Percentiles rank a stretch among this genome's conserved stretches.
phyloP scores from a whole-genome alignment of 2,888 invertebrate genomes.

The Cecidostiba fungosa region DNA sequence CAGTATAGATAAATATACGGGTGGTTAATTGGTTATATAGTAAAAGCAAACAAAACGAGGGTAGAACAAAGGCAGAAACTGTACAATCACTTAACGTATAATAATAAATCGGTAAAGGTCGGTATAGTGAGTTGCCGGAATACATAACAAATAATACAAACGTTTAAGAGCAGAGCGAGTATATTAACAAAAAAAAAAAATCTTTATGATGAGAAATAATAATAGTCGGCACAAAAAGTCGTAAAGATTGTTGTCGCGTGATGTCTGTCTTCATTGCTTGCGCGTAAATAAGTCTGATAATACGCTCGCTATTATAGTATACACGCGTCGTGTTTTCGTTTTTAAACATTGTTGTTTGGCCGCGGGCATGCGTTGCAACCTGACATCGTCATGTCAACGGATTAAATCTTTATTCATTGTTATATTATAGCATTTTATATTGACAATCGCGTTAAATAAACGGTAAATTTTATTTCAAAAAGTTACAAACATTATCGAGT shows the following conservation, averaged over 20 bases:
- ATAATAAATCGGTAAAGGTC: conserved; percentile 38
- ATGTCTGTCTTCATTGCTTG: conserved; percentile 45
- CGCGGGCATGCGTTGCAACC: neutral
- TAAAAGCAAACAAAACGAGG: neutral
- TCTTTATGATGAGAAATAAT: neutral
- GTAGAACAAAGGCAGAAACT: conserved; percentile 59
- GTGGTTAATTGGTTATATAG: neutral
- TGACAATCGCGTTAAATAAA: neutral
- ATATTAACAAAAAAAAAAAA: conserved; percentile 22
- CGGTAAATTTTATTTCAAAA: neutral
- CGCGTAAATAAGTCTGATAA: conserved; percentile 42
- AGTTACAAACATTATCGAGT: neutral
- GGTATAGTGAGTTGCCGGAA: neutral
- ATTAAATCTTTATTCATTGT: conserved; percentile 12
- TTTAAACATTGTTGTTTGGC: neutral
- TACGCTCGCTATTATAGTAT: neutral
- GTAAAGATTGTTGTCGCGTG: neutral
- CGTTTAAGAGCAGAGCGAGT: conserved; percentile 3
- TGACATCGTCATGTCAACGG: conserved; percentile 25
- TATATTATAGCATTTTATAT: neutral
- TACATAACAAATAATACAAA: conserved; percentile 2
- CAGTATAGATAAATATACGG: neutral
- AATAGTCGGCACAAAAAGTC: neutral
- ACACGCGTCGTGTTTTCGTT: neutral
- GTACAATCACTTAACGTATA: conserved; percentile 56